Percentiles rank a stretch among this genome's conserved stretches.
Evolutionary conservation across 2,113 vertebrate genomes (phyloP).

Genomic region (Toxostoma redivivum): DNA sequence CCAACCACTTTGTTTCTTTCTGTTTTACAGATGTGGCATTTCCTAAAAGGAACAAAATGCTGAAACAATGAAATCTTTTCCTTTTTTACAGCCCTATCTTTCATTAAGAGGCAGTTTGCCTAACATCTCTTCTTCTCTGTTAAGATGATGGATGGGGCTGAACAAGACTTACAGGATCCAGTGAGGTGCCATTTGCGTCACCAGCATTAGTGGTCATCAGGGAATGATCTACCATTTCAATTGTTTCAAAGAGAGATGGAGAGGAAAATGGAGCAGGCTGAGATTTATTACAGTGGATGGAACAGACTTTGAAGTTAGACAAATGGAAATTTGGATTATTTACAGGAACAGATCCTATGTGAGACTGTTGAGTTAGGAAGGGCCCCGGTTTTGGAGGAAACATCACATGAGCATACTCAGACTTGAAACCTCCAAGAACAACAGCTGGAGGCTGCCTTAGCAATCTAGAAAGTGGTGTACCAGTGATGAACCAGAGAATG

Average conservation of each 20-base stretch:
- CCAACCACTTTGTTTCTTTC: not conserved
- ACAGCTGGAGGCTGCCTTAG: not conserved
- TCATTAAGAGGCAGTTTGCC: constrained; percentile 28
- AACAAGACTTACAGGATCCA: not conserved
- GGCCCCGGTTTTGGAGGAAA: not conserved
- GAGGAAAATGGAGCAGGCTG: not conserved
- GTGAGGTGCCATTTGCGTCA: constrained; percentile 3
- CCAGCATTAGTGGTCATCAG: not conserved
- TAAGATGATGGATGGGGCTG: not conserved
- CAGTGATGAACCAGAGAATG: not conserved
- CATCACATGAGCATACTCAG: not conserved
- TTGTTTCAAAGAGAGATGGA: not conserved
- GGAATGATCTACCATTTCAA: not conserved
- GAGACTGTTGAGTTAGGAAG: not conserved
- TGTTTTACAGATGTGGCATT: constrained; percentile 46
- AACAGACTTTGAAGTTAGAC: not conserved
- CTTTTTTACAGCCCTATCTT: not conserved
- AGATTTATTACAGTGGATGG: not conserved
- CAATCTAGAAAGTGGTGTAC: not conserved
- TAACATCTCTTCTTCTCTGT: constrained; percentile 1
- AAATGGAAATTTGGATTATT: constrained; percentile 5
- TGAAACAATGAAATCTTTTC: constrained; percentile 1
- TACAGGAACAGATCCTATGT: not conserved
- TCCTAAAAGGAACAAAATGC: constrained; percentile 6
- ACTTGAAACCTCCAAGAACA: not conserved